phyloP scores from a whole-genome alignment of 2,113 vertebrate genomes.

The Cyprinodon variegatus region DNA sequence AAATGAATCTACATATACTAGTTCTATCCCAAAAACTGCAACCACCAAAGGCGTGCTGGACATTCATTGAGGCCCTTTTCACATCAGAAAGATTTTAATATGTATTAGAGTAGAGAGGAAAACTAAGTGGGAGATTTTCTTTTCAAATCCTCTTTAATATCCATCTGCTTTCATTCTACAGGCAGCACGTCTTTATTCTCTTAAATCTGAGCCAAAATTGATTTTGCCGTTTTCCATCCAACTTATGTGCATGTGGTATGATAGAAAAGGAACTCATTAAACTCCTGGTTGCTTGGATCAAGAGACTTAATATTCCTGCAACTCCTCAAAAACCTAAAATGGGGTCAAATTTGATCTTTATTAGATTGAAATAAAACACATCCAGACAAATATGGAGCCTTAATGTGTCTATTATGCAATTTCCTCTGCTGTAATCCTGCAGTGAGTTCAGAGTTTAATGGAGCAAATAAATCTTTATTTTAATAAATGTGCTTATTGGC shows the following conservation, averaged over 20 bases:
- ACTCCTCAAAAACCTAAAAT: constrained; percentile 5
- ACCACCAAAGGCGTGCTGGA: constrained; percentile 34
- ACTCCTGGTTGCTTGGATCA: constrained; percentile 16
- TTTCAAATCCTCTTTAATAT: constrained; percentile 37
- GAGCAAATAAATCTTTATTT: neutral
- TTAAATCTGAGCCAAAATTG: constrained; percentile 6
- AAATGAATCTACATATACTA: constrained; percentile 1
- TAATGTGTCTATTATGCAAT: neutral
- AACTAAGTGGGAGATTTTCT: constrained; percentile 16
- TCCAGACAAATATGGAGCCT: neutral
- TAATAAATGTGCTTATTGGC: neutral
- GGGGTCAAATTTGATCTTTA: constrained; percentile 10
- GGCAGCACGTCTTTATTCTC: constrained; percentile 25
- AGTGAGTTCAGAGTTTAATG: neutral
- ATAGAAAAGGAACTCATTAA: constrained; percentile 13
- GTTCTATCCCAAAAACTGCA: neutral
- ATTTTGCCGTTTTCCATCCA: neutral
- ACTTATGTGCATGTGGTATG: constrained; percentile 6
- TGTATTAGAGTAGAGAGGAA: constrained; percentile 28
- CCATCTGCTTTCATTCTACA: constrained; percentile 30
- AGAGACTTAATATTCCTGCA: constrained; percentile 17
- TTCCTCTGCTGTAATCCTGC: neutral
- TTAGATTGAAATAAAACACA: constrained; percentile 7
- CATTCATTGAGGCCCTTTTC: constrained; percentile 23
- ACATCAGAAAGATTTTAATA: constrained; percentile 60